Evolutionary conservation across 2,888 invertebrate genomes (phyloP).

Genomic region (Andrena haemorrhoa): DNA sequence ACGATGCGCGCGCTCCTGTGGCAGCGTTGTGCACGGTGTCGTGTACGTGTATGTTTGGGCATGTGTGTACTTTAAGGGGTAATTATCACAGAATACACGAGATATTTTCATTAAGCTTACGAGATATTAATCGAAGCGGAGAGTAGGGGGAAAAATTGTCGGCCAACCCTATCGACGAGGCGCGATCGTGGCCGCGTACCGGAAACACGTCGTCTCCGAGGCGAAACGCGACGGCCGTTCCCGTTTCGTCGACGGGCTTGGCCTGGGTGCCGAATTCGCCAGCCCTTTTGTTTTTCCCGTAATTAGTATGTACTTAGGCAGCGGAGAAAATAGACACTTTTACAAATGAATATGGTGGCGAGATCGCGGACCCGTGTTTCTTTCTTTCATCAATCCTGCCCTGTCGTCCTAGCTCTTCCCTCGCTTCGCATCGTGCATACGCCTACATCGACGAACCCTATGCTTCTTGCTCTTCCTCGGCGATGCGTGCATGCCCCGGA

Average conservation of each 20-base stretch:
- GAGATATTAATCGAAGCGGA: constrained; percentile 82
- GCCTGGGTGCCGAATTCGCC: constrained; percentile 63
- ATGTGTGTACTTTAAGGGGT: constrained; percentile 77
- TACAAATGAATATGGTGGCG: constrained; percentile 73
- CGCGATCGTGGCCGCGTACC: constrained; percentile 25
- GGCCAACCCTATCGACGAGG: constrained; percentile 64
- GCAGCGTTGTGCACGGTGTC: constrained; percentile 24
- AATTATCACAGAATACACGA: constrained; percentile 84
- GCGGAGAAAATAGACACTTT: constrained; percentile 78
- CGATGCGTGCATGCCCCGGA: background rate
- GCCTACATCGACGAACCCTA: background rate
- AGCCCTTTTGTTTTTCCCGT: constrained; percentile 55
- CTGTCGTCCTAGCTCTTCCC: background rate
- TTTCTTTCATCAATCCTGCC: background rate
- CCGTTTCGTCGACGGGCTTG: constrained; percentile 57
- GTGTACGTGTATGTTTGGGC: constrained; percentile 38
- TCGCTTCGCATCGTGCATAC: background rate
- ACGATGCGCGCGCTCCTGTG: constrained; percentile 6
- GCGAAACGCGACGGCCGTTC: constrained; percentile 33
- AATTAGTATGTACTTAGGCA: constrained; percentile 72
- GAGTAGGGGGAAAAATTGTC: constrained; percentile 78
- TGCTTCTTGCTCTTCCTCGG: background rate
- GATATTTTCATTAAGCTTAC: constrained; percentile 83
- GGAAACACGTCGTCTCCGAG: constrained; percentile 13
- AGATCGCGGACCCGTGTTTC: constrained; percentile 70